A percentile compares a stretch with the other conserved stretches of the same genome.
Evolutionary conservation across 2,113 vertebrate genomes (phyloP).

Genomic region (Prochilodus magdalenae): DNA sequence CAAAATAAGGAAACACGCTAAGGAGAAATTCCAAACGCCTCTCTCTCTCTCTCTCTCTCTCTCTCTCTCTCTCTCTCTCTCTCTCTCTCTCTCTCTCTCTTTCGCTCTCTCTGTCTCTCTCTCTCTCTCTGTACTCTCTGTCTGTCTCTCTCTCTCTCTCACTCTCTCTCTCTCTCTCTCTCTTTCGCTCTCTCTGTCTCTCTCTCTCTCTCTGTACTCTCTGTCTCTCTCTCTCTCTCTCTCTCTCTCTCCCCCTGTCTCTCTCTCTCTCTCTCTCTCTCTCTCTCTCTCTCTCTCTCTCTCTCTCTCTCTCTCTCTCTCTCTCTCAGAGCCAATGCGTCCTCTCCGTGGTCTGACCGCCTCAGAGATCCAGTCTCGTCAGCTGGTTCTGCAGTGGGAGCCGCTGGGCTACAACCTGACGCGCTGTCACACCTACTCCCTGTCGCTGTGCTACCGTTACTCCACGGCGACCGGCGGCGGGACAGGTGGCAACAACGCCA

Average conservation of each 20-base stretch:
- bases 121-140: not conserved
- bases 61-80: too few relatives aligned
- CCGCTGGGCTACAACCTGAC: conserved; percentile 94
- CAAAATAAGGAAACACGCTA: too few relatives aligned
- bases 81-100: too few relatives aligned
- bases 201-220: not conserved
- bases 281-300: not conserved
- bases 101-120: conserved; percentile 7
- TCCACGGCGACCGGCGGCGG: conserved; percentile 72
- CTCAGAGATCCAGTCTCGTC: conserved; percentile 89
- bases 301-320: not conserved
- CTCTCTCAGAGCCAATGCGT: conserved; percentile 87
- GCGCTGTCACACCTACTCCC: conserved; percentile 89
- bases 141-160: not conserved
- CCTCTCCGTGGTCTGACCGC: conserved; percentile 89
- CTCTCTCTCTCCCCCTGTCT: not conserved
- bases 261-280: conserved; percentile 18
- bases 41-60: too few relatives aligned
- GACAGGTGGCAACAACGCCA: conserved; percentile 83
- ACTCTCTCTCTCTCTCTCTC: too few relatives aligned
- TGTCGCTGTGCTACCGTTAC: conserved; percentile 92
- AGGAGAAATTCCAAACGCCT: too few relatives aligned
- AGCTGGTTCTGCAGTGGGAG: conserved; percentile 93
- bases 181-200: not conserved
- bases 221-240: not conserved